A percentile compares a stretch with the other conserved stretches of the same genome.
These are phyloP conservation scores for Volucella inanis DNA, from an alignment of 2,888 invertebrate genomes.

Conservation along the genomic window DNA sequence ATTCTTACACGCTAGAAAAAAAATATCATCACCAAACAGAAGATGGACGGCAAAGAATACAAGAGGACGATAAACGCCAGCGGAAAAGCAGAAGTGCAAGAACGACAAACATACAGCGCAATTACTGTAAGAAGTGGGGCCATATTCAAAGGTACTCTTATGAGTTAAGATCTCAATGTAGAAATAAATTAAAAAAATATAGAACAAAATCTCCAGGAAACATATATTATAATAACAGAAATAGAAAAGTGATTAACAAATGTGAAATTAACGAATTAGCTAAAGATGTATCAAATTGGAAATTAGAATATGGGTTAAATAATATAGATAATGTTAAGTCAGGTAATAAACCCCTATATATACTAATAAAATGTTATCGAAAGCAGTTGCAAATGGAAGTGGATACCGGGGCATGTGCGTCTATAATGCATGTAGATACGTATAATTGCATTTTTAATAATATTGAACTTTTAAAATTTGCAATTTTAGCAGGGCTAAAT, in stretches of 20 bases:
- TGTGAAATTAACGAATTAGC: no score
- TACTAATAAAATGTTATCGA: constrained; percentile 9
- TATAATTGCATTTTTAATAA: constrained; percentile 15
- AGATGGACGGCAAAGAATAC: neutral
- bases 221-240: no score
- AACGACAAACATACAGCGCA: constrained; percentile 23
- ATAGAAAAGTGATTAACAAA: no score
- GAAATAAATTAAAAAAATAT: neutral
- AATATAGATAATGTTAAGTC: neutral
- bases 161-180: neutral
- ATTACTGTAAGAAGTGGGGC: constrained; percentile 35
- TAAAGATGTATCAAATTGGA: no score
- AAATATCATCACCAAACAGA: neutral
- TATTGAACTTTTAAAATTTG: neutral
- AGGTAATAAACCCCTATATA: constrained; percentile 15
- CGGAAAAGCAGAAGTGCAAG: constrained; percentile 4
- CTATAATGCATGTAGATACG: constrained; percentile 27
- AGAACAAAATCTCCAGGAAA: neutral
- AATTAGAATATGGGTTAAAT: no score
- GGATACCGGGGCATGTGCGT: constrained; percentile 40
- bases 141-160: constrained; percentile 27
- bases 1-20: no score
- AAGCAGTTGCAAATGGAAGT: constrained; percentile 17
- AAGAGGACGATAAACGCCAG: neutral
- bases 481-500: neutral